Evolutionary conservation across 2,797 vertebrate species (phyloP), one percentile per base, ranked within the genome.

Genomic region (Urophycis tenuis): DNA sequence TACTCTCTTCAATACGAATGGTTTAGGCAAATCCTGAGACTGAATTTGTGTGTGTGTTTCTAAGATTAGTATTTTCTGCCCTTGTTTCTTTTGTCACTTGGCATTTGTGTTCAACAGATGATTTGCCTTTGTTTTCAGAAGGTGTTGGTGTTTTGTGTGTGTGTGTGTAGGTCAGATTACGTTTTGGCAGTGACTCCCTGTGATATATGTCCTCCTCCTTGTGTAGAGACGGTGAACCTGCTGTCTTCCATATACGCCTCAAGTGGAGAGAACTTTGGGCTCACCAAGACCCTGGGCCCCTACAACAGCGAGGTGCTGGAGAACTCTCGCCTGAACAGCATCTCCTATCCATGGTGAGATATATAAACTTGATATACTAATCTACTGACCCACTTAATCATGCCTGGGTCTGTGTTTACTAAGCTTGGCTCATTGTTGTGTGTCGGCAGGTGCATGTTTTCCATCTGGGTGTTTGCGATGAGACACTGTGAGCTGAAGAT

Each of bases 251-350:
- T 94, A 1, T 95, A 83, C 67, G 93, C 92, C 8, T 94, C 93
- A 19, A 93, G 90, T 15, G 94, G 93, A 70, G 94, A 94, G 83
- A 88, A 2, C n/a, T 94, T 91, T 76, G 94, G 94, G 1, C 86
- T 95, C 84, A 88, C 88, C 0, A 93, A 91, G 86, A 87, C 83
- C 3, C 77, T 94, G 22, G 75, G 82, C 0, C 83, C 87, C 0
- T 89, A 88, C 75, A 77, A 19, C 35, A 90, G 81, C 29, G 75
- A 82, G 11, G 12, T 85, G n/a, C 88, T 95, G 80, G 94, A 95
- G 81, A 19, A 78, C 49, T n/a, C 79, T 0, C 90, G 94, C 5
- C 36, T 83, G 17, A 87, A 88, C 73, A 75, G 85, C 1, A 53
- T 90, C 64, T 67, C 78, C 22, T 92, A 85, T 78, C 91, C 93